Evolutionary conservation across 2,888 invertebrate genomes (phyloP).

Genomic region (Ptychoptera contaminata): DNA sequence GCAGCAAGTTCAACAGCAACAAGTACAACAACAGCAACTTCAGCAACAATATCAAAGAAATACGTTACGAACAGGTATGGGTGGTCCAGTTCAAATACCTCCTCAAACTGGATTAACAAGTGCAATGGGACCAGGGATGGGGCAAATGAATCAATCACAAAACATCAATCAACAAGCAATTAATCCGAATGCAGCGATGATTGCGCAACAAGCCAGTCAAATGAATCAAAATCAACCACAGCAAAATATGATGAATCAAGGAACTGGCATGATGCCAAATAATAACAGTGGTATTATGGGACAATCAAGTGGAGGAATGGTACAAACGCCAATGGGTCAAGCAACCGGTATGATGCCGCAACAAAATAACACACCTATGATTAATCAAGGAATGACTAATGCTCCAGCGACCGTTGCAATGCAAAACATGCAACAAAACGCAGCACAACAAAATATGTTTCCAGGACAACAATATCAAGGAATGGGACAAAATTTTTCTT

Average conservation of each 20-base stretch:
- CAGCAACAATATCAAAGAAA: conserved; percentile 21
- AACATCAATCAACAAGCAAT: conserved; percentile 10
- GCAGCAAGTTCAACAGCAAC: conserved; percentile 26
- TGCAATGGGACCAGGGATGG: conserved; percentile 33
- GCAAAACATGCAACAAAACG: conserved; percentile 8
- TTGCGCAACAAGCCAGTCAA: conserved; percentile 14
- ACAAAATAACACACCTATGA: conserved; percentile 9
- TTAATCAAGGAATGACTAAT: too few relatives aligned
- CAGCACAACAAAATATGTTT: background rate
- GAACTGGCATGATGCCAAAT: conserved; percentile 12
- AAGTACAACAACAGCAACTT: conserved; percentile 19
- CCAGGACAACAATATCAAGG: conserved; percentile 26
- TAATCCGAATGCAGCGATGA: conserved; percentile 15
- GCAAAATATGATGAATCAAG: conserved; percentile 17
- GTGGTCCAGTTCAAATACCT: conserved; percentile 29
- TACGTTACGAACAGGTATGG: conserved; percentile 22
- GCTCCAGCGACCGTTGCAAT: conserved; percentile 16
- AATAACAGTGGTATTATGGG: conserved; percentile 13
- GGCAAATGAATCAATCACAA: conserved; percentile 24
- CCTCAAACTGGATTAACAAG: conserved; percentile 25
- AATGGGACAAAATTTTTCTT: conserved; percentile 47
- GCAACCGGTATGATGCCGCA: conserved; percentile 23
- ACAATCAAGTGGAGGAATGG: conserved; percentile 18
- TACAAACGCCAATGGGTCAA: conserved; percentile 9
- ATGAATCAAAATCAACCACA: conserved; percentile 17